Percentiles rank a stretch among this genome's conserved stretches.
Conservation (phyloP, 2,113 vertebrate genomes). For the Dicrurus megarhynchus region DNA sequence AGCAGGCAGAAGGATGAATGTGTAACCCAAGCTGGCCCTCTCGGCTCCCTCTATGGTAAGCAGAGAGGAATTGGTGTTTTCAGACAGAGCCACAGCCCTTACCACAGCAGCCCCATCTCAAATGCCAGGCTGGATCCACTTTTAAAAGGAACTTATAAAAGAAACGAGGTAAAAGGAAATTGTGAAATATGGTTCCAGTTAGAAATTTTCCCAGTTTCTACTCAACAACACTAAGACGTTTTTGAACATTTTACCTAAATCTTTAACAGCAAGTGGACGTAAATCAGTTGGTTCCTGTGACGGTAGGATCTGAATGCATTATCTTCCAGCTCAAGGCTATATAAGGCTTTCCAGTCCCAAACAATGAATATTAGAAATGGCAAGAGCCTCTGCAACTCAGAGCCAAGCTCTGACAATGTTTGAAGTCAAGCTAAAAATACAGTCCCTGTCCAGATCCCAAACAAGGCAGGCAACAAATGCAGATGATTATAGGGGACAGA, state of each 20-base stretch:
- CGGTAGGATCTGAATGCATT: not conserved
- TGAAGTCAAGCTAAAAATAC: slow-evolving; percentile 46
- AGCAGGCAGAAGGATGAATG: not conserved
- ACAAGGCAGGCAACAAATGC: not conserved
- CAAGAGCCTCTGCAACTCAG: not conserved
- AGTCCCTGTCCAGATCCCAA: not conserved
- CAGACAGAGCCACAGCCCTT: not conserved
- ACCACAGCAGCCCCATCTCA: not conserved
- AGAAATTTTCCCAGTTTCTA: not conserved
- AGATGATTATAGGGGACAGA: not conserved
- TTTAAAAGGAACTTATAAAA: not conserved
- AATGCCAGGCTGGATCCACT: not conserved
- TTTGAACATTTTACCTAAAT: not conserved
- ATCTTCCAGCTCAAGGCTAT: not conserved
- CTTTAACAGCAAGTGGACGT: not conserved
- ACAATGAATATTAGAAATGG: slow-evolving; percentile 14
- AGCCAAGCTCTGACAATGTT: slow-evolving; percentile 21
- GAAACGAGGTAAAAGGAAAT: not conserved
- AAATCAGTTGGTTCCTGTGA: not conserved
- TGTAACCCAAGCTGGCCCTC: not conserved
- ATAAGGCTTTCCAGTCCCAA: slow-evolving; percentile 14
- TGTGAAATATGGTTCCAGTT: not conserved
- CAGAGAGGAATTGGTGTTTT: not conserved
- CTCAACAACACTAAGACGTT: not conserved
- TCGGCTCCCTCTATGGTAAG: not conserved